Percentiles rank a stretch among this genome's conserved stretches.
Conservation (phyloP, 2,888 invertebrate genomes). For the Pristionchus maxplancki region DNA sequence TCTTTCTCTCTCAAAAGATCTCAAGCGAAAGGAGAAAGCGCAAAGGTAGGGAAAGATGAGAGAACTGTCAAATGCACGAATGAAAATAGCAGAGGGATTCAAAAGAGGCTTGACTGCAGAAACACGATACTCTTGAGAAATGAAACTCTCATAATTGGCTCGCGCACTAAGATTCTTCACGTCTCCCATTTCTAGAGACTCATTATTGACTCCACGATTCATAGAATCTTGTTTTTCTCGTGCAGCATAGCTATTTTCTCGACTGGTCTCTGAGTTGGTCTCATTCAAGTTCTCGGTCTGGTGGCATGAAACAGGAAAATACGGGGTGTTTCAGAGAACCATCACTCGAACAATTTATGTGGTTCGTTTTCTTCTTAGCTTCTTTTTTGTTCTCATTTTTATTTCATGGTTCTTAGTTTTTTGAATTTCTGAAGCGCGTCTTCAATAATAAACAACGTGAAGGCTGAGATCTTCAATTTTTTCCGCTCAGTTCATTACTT, state of each 20-base stretch:
- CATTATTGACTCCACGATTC: slow-evolving; percentile 8
- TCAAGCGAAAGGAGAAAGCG: background rate
- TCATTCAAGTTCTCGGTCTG: background rate
- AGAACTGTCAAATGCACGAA: background rate
- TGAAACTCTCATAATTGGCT: background rate
- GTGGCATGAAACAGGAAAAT: background rate
- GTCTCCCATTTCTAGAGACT: background rate
- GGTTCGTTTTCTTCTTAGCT: too few relatives aligned
- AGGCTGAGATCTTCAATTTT: too few relatives aligned
- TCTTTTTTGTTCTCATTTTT: too few relatives aligned
- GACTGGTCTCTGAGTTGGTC: background rate
- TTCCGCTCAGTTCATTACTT: too few relatives aligned
- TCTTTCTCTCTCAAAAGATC: background rate
- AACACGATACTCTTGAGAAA: background rate
- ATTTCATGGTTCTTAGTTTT: too few relatives aligned
- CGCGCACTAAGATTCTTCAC: background rate
- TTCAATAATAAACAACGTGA: too few relatives aligned
- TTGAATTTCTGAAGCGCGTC: too few relatives aligned
- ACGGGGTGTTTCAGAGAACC: too few relatives aligned
- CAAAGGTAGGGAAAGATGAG: background rate
- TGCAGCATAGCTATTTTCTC: background rate
- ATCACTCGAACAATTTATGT: too few relatives aligned
- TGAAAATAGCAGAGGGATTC: background rate
- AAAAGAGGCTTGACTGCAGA: background rate
- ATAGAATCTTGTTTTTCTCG: slow-evolving; percentile 8